A percentile compares a stretch with the other conserved stretches of the same genome.
phyloP scores from a whole-genome alignment of 2,888 invertebrate species.

The Drosophila nr. medialis region DNA sequence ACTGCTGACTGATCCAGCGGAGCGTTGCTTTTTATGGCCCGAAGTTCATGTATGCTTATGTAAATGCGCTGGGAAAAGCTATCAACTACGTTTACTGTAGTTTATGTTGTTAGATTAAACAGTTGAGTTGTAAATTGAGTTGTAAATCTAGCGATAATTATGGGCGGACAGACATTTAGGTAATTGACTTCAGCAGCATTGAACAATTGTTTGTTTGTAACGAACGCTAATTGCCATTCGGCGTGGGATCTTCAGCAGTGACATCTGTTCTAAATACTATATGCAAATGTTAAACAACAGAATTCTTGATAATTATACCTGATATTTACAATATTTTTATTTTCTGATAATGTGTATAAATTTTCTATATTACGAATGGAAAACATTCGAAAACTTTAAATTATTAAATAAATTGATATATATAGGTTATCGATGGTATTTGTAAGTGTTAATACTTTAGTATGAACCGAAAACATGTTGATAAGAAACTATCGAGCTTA shows the following conservation, averaged over 20 bases:
- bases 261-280: conserved; percentile 7
- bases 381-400: conserved; percentile 12
- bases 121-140: conserved; percentile 72
- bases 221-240: conserved; percentile 28
- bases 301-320: conserved; percentile 25
- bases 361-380: background rate
- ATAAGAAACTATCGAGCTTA: conserved; percentile 16
- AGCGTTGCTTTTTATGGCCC: conserved; percentile 52
- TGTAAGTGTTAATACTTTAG: background rate
- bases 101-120: conserved; percentile 63
- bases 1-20: conserved; percentile 46
- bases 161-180: conserved; percentile 76
- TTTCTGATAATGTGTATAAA: background rate
- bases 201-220: conserved; percentile 36
- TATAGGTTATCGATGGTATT: conserved; percentile 19
- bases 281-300: conserved; percentile 16
- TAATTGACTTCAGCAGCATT: conserved; percentile 61
- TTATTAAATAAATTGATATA: conserved; percentile 4
- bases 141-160: conserved; percentile 76
- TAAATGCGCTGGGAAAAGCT: conserved; percentile 62
- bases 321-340: conserved; percentile 14
- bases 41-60: conserved; percentile 19
- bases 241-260: conserved; percentile 34
- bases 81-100: conserved; percentile 72
- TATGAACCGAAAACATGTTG: conserved; percentile 23